phyloP scores from a whole-genome alignment of 92 coral and sea anemone species.

The Chrysogorgia sp. region DNA sequence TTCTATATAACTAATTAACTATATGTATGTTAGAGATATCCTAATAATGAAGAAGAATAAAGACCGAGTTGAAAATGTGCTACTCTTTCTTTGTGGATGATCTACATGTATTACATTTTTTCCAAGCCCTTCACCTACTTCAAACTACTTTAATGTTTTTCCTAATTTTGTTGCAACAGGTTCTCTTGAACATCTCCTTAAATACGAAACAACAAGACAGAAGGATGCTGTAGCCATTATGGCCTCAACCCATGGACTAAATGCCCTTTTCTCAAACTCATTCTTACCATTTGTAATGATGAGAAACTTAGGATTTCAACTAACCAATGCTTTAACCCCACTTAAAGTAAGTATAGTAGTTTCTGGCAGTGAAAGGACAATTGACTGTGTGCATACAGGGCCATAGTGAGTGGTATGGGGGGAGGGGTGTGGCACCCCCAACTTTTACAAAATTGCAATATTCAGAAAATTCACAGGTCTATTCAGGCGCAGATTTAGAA shows the following conservation, averaged over 20 bases:
- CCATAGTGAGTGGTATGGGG: neutral
- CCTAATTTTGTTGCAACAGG: slow-evolving; percentile 50
- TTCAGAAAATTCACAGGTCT: no score
- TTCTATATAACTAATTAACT: no score
- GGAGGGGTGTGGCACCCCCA: no score
- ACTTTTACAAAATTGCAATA: no score
- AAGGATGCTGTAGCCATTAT: slow-evolving; percentile 81
- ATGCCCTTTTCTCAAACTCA: slow-evolving; percentile 93
- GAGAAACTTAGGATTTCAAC: slow-evolving; percentile 79
- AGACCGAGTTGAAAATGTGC: no score
- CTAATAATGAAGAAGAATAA: no score
- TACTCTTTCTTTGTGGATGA: neutral
- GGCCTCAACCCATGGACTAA: slow-evolving; percentile 77
- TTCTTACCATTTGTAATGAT: slow-evolving; percentile 73
- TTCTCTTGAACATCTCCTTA: slow-evolving; percentile 71
- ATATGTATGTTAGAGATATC: no score
- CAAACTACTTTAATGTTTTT: neutral
- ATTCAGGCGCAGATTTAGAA: no score
- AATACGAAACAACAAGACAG: slow-evolving; percentile 91
- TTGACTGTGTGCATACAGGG: no score
- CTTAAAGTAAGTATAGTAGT: slow-evolving; percentile 63
- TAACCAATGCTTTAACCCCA: slow-evolving; percentile 77
- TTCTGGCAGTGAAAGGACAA: no score
- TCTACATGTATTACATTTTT: neutral
- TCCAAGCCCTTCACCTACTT: neutral